These are phyloP conservation scores for Cepaea hortensis DNA, from an alignment of 2,888 invertebrate species.

Conservation along the genomic window DNA sequence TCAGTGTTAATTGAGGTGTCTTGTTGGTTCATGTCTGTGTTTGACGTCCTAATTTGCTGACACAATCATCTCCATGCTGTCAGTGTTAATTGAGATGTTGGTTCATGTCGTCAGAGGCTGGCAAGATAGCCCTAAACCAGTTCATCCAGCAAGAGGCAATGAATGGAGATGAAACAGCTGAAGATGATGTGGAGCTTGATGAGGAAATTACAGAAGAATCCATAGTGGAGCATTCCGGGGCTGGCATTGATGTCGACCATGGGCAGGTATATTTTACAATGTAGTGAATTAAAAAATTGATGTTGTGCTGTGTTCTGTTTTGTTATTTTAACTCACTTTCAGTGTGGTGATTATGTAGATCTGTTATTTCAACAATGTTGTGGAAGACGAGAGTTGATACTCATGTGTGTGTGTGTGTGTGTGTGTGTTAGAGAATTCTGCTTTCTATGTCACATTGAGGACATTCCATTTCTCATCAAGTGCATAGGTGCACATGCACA, in stretches of 20 bases:
- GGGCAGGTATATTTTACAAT: conserved; percentile 40
- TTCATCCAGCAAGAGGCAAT: conserved; percentile 51
- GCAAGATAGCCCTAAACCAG: conserved; percentile 76
- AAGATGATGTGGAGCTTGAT: conserved; percentile 49
- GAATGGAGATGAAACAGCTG: conserved; percentile 53
- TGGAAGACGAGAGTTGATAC: neutral
- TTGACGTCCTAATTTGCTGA: too few relatives aligned
- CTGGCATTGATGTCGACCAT: conserved; percentile 40
- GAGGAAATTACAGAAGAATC: conserved; percentile 54
- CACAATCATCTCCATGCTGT: too few relatives aligned
- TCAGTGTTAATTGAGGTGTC: too few relatives aligned
- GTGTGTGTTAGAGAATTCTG: too few relatives aligned
- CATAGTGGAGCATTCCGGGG: conserved; percentile 47
- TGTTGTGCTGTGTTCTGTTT: neutral
- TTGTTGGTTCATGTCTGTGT: too few relatives aligned
- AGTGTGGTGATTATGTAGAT: neutral
- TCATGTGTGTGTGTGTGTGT: too few relatives aligned
- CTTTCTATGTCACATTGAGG: too few relatives aligned
- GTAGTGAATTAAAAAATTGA: neutral
- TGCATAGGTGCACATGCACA: too few relatives aligned
- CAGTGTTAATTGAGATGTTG: too few relatives aligned
- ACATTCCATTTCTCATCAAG: too few relatives aligned
- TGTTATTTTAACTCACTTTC: neutral
- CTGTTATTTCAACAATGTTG: neutral
- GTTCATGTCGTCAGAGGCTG: conserved; percentile 72